Evolutionary conservation across 1,140 invertebrate genomes (phyloP), one percentile per base, ranked within the genome.

Genomic region (Acromyrmex charruanus): DNA sequence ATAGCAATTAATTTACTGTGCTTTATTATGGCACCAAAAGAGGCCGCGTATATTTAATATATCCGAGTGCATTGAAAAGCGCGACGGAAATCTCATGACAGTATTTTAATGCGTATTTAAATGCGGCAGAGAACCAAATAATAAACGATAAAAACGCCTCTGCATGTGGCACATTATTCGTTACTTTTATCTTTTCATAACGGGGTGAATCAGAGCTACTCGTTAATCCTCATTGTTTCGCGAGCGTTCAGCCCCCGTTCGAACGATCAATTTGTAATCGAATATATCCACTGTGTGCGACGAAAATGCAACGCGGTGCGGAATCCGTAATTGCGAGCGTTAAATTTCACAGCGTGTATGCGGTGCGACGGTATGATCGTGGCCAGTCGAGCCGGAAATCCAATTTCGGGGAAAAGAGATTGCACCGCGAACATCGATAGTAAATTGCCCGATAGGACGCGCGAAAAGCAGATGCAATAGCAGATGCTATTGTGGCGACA

Each of bases 171-270:
- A 28, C 35, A 21, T 74, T 82, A 74, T 74, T 63, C 69, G 80
- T 84, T 84, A 84, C 69, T 84, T 84, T 84, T 84, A 84, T 84
- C 80, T 84, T 75, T 84, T 75, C 80, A 84, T 61, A 74, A 75
- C 69, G 80, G 80, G 25, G 39, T 84, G 55, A 84, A 84, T 84
- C 74, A 85, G 49, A 79, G 75, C 61, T 25, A 71, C 65, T 86
- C 77, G 85, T 86, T 81, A 81, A 80, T 81, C 75, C 85, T 81
- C 77, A 86, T 86, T 82, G 85, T 86, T 86, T 82, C 85, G 31
- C 63, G 85, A 61, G 14, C n/a, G 39, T 86, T 69, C 77, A 35
- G 61, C 31, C 16, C 44, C n/a, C 69, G 65, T 58, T 71, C 65
- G 55, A 61, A 81, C 77, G 77, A 86, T 86, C 85, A 86, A 86